Evolutionary conservation across 1,140 invertebrate species (phyloP).

Genomic region (Pseudomyrmex dendroicus): DNA sequence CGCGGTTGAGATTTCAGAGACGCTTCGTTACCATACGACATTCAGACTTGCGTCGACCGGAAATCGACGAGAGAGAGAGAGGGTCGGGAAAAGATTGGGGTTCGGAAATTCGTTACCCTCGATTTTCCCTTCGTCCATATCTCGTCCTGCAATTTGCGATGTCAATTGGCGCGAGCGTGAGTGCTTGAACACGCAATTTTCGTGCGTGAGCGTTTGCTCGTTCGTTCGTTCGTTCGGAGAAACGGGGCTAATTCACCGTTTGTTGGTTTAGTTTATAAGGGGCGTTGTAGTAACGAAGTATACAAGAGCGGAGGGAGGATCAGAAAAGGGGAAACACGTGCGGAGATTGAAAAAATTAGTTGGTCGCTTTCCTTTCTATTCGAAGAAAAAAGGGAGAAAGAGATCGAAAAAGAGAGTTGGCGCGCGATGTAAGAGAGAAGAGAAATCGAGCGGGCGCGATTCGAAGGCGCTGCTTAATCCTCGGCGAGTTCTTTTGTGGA

Average conservation of each 20-base stretch:
- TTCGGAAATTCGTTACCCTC: background rate
- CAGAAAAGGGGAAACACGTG: constrained; percentile 33
- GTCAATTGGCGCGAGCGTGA: background rate
- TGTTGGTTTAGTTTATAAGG: background rate
- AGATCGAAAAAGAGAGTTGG: background rate
- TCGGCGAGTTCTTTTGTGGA: constrained; percentile 37
- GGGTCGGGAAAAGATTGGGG: background rate
- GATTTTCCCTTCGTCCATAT: constrained; percentile 1
- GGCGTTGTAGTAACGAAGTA: constrained; percentile 7
- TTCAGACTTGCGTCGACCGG: background rate
- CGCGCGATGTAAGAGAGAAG: background rate
- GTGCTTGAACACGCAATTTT: constrained; percentile 32
- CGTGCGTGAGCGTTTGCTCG: background rate
- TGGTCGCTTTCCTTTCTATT: background rate
- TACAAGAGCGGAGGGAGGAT: background rate
- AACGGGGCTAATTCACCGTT: constrained; percentile 25
- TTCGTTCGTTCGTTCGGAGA: constrained; percentile 11
- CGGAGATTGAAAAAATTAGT: constrained; percentile 52
- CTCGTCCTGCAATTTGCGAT: constrained; percentile 13
- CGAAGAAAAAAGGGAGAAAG: background rate
- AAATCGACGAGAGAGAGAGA: background rate
- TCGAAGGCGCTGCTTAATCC: constrained; percentile 36
- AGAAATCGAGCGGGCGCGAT: background rate
- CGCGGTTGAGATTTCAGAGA: constrained; percentile 17
- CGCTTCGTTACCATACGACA: background rate